Evolutionary conservation across 2,888 invertebrate genomes (phyloP), one percentile per base, ranked within the genome.

Genomic region (Tipula vernalis): DNA sequence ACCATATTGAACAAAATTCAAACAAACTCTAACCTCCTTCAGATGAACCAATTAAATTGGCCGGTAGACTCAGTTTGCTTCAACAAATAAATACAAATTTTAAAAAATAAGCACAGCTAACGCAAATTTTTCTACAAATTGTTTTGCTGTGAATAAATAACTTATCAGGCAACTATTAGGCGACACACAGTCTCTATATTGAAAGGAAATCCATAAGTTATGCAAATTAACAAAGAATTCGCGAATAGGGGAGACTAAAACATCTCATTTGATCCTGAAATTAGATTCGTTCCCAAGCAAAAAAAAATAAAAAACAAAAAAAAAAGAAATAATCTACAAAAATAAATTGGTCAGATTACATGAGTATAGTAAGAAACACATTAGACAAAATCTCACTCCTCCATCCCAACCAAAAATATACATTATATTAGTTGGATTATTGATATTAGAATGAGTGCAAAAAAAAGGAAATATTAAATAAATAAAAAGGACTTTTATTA

Each of bases 401-500:
- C 2, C 6, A 3, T 12, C 44, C 41, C 41, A 10, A 41, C 41
- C 41, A 28, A 44, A 44, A 44, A 44, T 44, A 44, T 12, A 6
- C 44, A 44, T 44, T 51, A 51, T 51, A 71, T 28, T 71, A 71
- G 71, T 71, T 71, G 71, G 71, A 71, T 71, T 71, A 71, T 28
- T 71, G 28, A 57, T 57, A 57, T 18, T 18, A 28, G 57, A 57
- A 57, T 2, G 71, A 71, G 71, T 15, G 51, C 51, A 51, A 15
- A 28, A 28, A 28, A 71, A 71, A 71, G 71, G 71, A 71, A 71
- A 71, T 28, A 71, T 71, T 71, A 71, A 71, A 71, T 71, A 71
- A 71, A 71, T 71, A 71, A 71, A 71, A 71, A 71, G 71, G 71
- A 71, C 71, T 71, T 71, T 71, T 71, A 71, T 71, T 71, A 71